Base-by-base conservation (phyloP, 2,888 invertebrate genomes). In the Ormyrus nitidulus region DNA sequence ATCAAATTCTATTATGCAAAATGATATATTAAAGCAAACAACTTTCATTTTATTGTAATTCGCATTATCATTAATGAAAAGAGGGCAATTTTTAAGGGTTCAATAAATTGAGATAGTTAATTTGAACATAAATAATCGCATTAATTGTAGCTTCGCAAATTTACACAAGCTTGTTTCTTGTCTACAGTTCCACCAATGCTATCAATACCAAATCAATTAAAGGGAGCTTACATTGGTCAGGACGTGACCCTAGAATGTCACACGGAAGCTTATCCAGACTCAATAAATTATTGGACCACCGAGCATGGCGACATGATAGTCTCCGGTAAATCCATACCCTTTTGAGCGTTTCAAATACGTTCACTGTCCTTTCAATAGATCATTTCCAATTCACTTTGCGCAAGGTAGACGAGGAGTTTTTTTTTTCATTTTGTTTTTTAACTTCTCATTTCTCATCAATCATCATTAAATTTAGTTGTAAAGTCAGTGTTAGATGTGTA, bases 281-380 rank as follows among this genome's bases (percentile, higher is more conserved):
- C 97, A 74, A 97, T 97, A 90, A 97, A 97, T 93, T 98, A 97
- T 91, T 98, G 97, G 97, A 97, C 97, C 56, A 97, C 96, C 7
- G 96, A 97, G 86, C 93, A 95, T 80, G 97, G 97, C 66, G 96
- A 97, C 89, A 97, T 97, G 97, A 97, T 97, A 87, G 96, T 97
- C 92, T 96, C 97, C 91, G 97, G 97, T 96, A 93, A 94, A 86
- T 87, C 84, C 83, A 58, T 48, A 64, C 49, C 19, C 62, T n/a
- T 65, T 34, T 34, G 34, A 34, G 34, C 34, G 34, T 34, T 71
- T 61, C 54, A 4, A 51, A 51, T 34, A 6, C 49, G 34, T 8
- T 49, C 9, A 44, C 53, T 71, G 9, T 56, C 6, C 5, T 1
- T 61, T 44, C 34, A 46, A 19, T 58, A 34, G 34, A 34, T 34